These are phyloP conservation scores for Teleopsis dalmanni DNA, from an alignment of 1,140 invertebrate genomes.

Conservation along the genomic window DNA sequence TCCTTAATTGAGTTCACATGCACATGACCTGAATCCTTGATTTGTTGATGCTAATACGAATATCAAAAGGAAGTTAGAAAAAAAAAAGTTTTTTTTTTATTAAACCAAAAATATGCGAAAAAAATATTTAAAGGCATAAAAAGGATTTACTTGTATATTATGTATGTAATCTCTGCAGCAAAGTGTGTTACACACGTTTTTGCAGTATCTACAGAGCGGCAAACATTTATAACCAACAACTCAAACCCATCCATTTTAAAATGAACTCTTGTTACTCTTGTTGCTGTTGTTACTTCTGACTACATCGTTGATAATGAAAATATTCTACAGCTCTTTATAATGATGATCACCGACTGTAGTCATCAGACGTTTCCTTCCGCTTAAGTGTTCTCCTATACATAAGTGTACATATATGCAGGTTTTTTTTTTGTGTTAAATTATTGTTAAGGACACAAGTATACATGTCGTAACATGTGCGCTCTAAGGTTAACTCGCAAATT, in stretches of 20 bases:
- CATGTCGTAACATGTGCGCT: conserved; percentile 8
- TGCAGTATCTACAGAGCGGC: neutral
- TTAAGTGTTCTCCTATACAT: neutral
- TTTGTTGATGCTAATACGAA: conserved; percentile 11
- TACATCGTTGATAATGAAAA: neutral
- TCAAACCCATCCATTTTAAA: neutral
- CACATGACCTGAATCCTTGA: conserved; percentile 43
- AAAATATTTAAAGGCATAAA: no score
- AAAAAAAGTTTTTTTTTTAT: no score
- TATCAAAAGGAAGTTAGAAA: no score
- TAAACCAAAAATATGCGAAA: no score
- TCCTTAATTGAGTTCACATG: conserved; percentile 44
- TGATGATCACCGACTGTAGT: neutral
- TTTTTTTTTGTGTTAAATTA: neutral
- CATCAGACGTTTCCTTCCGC: conserved; percentile 8
- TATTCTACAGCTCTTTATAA: neutral
- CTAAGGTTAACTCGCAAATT: conserved; percentile 34
- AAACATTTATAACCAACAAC: neutral
- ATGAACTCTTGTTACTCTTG: neutral
- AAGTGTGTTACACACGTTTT: neutral
- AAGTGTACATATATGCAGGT: neutral
- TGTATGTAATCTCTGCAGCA: neutral
- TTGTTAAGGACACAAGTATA: neutral
- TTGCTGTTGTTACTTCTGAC: neutral
- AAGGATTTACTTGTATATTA: no score